These are phyloP conservation scores for Falco berigora DNA, from an alignment of 2,797 vertebrate species.

Conservation along the genomic window DNA sequence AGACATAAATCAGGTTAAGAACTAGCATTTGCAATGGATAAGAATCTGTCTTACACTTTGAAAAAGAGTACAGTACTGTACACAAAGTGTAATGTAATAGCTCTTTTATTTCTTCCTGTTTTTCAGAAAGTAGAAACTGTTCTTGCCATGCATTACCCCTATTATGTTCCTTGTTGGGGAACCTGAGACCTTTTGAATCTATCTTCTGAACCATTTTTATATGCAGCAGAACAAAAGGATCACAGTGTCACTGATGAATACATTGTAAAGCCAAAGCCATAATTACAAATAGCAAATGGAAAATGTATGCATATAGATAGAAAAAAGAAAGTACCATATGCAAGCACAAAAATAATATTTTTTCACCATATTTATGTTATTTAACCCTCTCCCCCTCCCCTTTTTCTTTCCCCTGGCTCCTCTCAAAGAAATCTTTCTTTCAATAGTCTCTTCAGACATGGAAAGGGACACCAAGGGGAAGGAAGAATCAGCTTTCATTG, in stretches of 20 bases:
- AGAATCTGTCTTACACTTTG: conserved; percentile 1
- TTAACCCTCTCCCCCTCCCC: not conserved
- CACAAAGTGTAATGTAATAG: not conserved
- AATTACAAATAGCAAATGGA: conserved; percentile 62
- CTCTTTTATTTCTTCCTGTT: conserved; percentile 8
- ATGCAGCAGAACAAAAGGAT: conserved; percentile 57
- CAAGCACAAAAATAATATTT: conserved; percentile 60
- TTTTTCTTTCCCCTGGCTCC: not conserved
- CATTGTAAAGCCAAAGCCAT: conserved; percentile 4
- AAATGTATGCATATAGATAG: conserved; percentile 58
- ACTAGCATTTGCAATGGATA: not conserved
- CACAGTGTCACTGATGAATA: conserved; percentile 20
- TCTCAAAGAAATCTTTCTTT: conserved; percentile 55
- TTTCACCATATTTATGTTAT: conserved; percentile 24
- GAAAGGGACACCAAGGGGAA: not conserved
- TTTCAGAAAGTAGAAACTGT: conserved; percentile 14
- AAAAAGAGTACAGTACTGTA: not conserved
- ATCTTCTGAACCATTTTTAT: conserved; percentile 59
- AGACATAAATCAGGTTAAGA: not conserved
- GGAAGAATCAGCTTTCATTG: conserved; percentile 52
- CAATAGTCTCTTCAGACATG: conserved; percentile 41
- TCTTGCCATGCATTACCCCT: conserved; percentile 32
- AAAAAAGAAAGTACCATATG: conserved; percentile 3
- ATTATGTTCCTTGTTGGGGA: conserved; percentile 66
- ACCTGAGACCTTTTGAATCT: conserved; percentile 68